phyloP scores from a whole-genome alignment of 2,113 vertebrate species.

The Baryphthengus martii region DNA sequence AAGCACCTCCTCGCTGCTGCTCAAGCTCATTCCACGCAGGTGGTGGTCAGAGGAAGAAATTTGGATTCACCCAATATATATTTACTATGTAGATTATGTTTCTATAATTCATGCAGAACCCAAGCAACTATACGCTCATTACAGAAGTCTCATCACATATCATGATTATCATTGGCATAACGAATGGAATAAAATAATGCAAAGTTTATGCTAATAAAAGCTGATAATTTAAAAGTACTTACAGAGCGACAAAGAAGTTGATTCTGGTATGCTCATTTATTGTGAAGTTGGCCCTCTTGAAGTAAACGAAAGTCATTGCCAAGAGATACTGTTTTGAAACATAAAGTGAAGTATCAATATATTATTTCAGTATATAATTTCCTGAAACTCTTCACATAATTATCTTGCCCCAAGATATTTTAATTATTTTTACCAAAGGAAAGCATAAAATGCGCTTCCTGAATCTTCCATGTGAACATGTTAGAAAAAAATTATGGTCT shows the following conservation, averaged over 20 bases:
- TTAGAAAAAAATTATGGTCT: background rate
- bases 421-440: background rate
- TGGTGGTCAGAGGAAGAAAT: background rate
- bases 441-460: background rate
- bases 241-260: slow-evolving; percentile 97
- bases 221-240: slow-evolving; percentile 74
- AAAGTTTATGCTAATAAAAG: background rate
- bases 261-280: slow-evolving; percentile 85
- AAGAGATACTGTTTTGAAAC: slow-evolving; percentile 88
- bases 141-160: background rate
- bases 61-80: background rate
- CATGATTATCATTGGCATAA: background rate
- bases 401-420: background rate
- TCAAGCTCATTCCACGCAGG: background rate
- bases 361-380: background rate
- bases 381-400: background rate
- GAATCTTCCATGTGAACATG: background rate
- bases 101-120: background rate
- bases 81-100: background rate
- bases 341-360: slow-evolving; percentile 50
- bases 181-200: background rate
- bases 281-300: slow-evolving; percentile 91
- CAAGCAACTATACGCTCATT: background rate
- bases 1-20: background rate
- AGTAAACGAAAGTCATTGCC: slow-evolving; percentile 98